A percentile compares a stretch with the other conserved stretches of the same genome.
These are phyloP conservation scores for Paralvinella palmiformis DNA, from an alignment of 1,140 invertebrate species.

Conservation along the genomic window DNA sequence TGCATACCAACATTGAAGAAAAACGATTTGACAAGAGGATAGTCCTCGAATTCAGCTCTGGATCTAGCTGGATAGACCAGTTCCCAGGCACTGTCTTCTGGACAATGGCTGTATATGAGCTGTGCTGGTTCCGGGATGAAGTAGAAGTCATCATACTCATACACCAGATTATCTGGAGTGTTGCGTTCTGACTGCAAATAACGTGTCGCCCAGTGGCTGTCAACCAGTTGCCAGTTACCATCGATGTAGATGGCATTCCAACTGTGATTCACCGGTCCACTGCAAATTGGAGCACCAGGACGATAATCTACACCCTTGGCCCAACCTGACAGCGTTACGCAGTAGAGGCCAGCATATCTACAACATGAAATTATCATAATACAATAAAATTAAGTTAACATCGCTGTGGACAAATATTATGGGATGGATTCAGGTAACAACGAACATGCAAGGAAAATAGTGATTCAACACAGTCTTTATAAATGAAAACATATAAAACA, in stretches of 20 bases:
- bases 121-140: conserved; percentile 50
- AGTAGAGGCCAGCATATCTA: conserved; percentile 94
- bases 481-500: no score
- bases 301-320: conserved; percentile 97
- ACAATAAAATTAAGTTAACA: no score
- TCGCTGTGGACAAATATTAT: no score
- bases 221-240: conserved; percentile 49
- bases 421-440: no score
- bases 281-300: conserved; percentile 58
- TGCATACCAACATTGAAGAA: conserved; percentile 51
- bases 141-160: conserved; percentile 52
- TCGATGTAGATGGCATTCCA: conserved; percentile 50
- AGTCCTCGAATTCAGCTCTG: conserved; percentile 46
- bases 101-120: conserved; percentile 49
- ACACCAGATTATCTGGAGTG: conserved; percentile 46
- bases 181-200: conserved; percentile 45
- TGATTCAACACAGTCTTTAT: no score
- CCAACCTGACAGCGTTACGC: conserved; percentile 97
- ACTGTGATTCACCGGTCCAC: conserved; percentile 47
- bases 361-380: neutral
- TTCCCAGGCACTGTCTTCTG: conserved; percentile 47
- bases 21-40: conserved; percentile 49
- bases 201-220: conserved; percentile 50
- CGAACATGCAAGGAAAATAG: no score
- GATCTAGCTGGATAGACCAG: conserved; percentile 33